Conservation (phyloP, 37 sponge, comb jelly and placozoan genomes). For the Oscarella lobularis region DNA sequence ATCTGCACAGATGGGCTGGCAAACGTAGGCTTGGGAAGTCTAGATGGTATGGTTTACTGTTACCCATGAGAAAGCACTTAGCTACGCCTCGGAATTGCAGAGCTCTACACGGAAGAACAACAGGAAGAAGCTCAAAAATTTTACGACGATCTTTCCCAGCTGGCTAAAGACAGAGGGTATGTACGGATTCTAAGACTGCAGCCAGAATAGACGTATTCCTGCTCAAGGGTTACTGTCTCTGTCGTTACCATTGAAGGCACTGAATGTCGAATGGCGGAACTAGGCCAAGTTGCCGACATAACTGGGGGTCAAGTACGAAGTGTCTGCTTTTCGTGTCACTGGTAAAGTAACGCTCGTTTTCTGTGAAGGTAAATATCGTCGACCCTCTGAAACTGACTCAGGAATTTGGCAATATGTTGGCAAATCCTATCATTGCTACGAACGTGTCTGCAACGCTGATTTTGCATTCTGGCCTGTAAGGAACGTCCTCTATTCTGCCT, state of each 20-base stretch:
- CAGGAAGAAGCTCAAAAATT: slow-evolving; percentile 44
- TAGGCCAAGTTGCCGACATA: slow-evolving; percentile 69
- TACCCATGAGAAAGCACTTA: background rate
- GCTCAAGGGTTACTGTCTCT: slow-evolving; percentile 53
- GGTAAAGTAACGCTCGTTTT: background rate
- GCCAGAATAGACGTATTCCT: no score
- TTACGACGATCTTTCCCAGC: slow-evolving; percentile 53
- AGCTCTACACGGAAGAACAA: slow-evolving; percentile 19
- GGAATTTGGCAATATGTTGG: slow-evolving; percentile 57
- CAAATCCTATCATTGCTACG: slow-evolving; percentile 77
- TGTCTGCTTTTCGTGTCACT: background rate
- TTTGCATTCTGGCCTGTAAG: slow-evolving; percentile 30
- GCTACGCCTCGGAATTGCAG: no score
- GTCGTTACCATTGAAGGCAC: slow-evolving; percentile 59
- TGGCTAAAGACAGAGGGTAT: slow-evolving; percentile 65
- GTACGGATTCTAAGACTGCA: no score
- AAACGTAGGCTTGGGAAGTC: slow-evolving; percentile 63
- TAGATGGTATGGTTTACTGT: slow-evolving; percentile 38
- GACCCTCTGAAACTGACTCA: slow-evolving; percentile 65
- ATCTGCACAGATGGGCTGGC: slow-evolving; percentile 85
- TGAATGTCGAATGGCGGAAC: slow-evolving; percentile 53
- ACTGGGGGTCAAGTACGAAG: slow-evolving; percentile 53
- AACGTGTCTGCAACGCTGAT: slow-evolving; percentile 50
- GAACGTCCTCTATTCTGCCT: background rate
- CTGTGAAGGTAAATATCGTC: slow-evolving; percentile 45